These are phyloP conservation scores for Pentamera pediparva DNA, from an alignment of 53 echinoderm and acorn worm genomes.

Conservation along the genomic window DNA sequence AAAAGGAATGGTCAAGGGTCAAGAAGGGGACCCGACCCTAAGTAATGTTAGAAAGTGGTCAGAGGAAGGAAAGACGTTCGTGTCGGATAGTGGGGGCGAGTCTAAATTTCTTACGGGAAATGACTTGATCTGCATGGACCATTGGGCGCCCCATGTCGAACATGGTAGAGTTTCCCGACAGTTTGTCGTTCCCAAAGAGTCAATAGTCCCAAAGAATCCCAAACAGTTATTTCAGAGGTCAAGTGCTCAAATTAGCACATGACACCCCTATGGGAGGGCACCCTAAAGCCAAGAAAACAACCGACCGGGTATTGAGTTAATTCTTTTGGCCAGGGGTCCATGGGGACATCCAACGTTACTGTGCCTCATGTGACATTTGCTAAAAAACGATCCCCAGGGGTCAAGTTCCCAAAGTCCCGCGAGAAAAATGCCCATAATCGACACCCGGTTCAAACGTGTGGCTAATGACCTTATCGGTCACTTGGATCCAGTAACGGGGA, in stretches of 20 bases:
- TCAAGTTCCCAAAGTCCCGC: constrained; percentile 24
- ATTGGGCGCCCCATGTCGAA: constrained; percentile 10
- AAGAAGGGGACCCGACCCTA: constrained; percentile 17
- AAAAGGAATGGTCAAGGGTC: constrained; percentile 20
- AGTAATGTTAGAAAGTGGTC: constrained; percentile 9
- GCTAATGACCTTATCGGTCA: constrained; percentile 40
- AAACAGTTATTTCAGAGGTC: no score
- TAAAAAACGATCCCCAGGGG: constrained; percentile 40
- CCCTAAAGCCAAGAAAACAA: constrained; percentile 32
- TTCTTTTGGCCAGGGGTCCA: constrained; percentile 50
- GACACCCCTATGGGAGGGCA: constrained; percentile 38
- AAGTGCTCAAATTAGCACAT: constrained; percentile 19
- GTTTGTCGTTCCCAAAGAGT: neutral
- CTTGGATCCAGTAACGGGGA: constrained; percentile 28
- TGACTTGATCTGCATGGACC: constrained; percentile 26
- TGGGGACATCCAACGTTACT: constrained; percentile 29
- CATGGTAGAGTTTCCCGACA: neutral
- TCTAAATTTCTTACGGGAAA: constrained; percentile 5
- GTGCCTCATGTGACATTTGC: constrained; percentile 48
- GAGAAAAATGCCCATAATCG: constrained; percentile 44
- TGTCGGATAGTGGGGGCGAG: neutral
- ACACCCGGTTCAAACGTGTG: constrained; percentile 30
- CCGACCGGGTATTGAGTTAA: constrained; percentile 3
- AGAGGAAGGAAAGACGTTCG: neutral
- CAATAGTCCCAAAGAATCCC: no score